A percentile compares a stretch with the other conserved stretches of the same genome.
Evolutionary conservation across 2,113 vertebrate species (phyloP).

Genomic region (Macquaria australasica): DNA sequence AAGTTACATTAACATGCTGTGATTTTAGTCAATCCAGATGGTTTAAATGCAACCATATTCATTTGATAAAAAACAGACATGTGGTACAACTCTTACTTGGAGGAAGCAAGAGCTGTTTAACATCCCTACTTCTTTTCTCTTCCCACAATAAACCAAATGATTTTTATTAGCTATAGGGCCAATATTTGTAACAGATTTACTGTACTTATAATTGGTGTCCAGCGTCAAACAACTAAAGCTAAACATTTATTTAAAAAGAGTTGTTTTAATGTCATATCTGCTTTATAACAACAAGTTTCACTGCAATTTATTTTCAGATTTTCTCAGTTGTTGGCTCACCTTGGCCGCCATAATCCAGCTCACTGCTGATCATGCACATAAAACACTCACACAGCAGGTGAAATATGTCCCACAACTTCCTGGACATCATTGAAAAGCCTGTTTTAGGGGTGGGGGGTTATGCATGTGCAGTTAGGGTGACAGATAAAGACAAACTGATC

Average conservation of each 20-base stretch:
- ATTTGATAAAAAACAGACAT: background rate
- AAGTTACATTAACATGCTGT: slow-evolving; percentile 25
- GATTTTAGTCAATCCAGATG: slow-evolving; percentile 32
- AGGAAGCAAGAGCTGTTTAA: slow-evolving; percentile 2
- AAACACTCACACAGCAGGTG: background rate
- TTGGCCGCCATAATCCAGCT: background rate
- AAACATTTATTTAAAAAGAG: background rate
- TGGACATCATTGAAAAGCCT: background rate
- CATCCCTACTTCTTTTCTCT: background rate
- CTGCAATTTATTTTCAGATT: background rate
- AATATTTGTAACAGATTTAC: background rate
- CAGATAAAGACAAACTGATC: background rate
- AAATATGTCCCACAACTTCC: background rate
- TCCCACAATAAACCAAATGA: background rate
- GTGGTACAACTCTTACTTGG: background rate
- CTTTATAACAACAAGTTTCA: background rate
- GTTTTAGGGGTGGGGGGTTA: too few relatives aligned
- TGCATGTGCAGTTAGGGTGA: background rate
- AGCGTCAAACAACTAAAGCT: background rate
- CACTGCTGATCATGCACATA: background rate
- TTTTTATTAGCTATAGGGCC: background rate
- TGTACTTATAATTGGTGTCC: background rate
- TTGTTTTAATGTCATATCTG: background rate
- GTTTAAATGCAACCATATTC: slow-evolving; percentile 17
- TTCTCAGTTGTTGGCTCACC: background rate